Percentiles rank a stretch among this genome's conserved stretches.
These are phyloP conservation scores for Cygnus atratus DNA, from an alignment of 2,113 vertebrate species.

Conservation along the genomic window DNA sequence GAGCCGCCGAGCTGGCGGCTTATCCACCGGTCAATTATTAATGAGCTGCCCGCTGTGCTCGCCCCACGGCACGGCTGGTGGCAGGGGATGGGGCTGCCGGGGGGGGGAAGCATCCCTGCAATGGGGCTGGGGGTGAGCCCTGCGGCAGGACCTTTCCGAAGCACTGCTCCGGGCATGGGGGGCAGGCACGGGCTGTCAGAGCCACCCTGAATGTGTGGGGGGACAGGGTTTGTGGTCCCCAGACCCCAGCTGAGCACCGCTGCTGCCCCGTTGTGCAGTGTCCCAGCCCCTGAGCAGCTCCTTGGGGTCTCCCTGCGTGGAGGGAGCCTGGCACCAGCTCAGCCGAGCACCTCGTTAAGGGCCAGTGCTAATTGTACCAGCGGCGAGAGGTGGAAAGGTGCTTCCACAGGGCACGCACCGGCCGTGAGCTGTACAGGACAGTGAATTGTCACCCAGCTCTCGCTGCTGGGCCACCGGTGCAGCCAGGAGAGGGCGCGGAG, in stretches of 20 bases:
- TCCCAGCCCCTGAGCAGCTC: too few relatives aligned
- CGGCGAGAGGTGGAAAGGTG: neutral
- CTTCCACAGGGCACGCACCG: neutral
- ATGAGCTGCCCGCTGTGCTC: neutral
- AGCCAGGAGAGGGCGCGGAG: neutral
- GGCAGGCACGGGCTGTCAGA: too few relatives aligned
- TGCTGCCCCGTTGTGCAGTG: too few relatives aligned
- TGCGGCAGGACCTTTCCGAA: neutral
- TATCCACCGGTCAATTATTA: neutral
- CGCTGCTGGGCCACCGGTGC: fast-evolving
- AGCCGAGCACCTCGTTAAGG: fast-evolving
- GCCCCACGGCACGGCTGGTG: neutral
- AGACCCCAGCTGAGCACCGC: too few relatives aligned
- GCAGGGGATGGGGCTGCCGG: neutral
- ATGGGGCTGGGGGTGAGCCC: neutral
- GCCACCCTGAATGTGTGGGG: too few relatives aligned
- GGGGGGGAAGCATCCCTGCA: neutral
- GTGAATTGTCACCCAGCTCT: neutral
- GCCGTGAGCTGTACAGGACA: neutral
- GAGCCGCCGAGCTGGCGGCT: neutral
- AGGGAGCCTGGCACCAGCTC: neutral
- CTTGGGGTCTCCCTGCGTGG: neutral
- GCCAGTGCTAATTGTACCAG: neutral
- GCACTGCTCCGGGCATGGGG: neutral
- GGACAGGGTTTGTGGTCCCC: too few relatives aligned